Conservation (phyloP, 2,888 invertebrate genomes). For the Leucophora obtusa region DNA sequence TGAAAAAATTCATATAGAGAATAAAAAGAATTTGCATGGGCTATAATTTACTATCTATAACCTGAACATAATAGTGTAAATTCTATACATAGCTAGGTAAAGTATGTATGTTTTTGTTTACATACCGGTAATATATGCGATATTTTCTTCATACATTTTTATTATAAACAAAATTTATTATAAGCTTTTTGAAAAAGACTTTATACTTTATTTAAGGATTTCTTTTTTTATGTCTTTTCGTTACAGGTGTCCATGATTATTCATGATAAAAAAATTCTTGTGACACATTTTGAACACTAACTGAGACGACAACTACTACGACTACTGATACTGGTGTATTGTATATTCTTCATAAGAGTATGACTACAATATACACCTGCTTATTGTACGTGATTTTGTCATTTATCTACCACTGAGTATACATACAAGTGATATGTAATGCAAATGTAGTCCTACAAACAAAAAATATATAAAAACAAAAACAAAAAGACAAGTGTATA, state of each 20-base stretch:
- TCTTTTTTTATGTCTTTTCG: slow-evolving; percentile 10
- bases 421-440: slow-evolving; percentile 9
- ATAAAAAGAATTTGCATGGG: slow-evolving; percentile 17
- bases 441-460: slow-evolving; percentile 27
- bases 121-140: not conserved
- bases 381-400: slow-evolving; percentile 62
- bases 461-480: not conserved
- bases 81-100: not conserved
- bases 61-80: slow-evolving; percentile 27
- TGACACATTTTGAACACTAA: slow-evolving; percentile 36
- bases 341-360: slow-evolving; percentile 12
- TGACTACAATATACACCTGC: slow-evolving; percentile 48
- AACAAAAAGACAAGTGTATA: slow-evolving; percentile 26
- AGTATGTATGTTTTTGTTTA: not conserved
- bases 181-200: slow-evolving; percentile 19
- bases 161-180: slow-evolving; percentile 56
- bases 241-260: slow-evolving; percentile 58
- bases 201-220: slow-evolving; percentile 13
- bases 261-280: slow-evolving; percentile 43
- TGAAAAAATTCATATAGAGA: slow-evolving; percentile 14
- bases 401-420: slow-evolving; percentile 54
- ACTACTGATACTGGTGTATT: not conserved
- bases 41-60: slow-evolving; percentile 13
- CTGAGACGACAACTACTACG: not conserved
- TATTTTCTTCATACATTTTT: slow-evolving; percentile 31